Conservation (phyloP, 1,140 invertebrate species). For the Saccostrea cuccullata region DNA sequence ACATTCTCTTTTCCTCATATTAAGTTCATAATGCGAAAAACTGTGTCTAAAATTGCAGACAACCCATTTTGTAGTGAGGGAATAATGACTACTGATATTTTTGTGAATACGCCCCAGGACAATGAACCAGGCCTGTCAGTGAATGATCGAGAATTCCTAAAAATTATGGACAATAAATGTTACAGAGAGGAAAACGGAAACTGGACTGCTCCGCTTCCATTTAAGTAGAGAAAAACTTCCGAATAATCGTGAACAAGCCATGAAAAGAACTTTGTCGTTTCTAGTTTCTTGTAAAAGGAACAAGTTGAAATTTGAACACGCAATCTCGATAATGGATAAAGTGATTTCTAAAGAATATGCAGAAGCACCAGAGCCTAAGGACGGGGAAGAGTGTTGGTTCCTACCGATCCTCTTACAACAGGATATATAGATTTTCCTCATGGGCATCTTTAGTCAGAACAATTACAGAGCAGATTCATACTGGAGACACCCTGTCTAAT, state of each 20-base stretch:
- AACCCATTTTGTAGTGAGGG: too few species aligned
- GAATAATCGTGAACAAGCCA: conserved; percentile 39
- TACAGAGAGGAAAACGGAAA: too few species aligned
- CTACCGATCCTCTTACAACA: conserved; percentile 22
- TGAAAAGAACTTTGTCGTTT: conserved; percentile 19
- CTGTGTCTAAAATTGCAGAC: background rate
- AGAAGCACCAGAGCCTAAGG: too few species aligned
- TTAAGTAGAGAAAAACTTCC: too few species aligned
- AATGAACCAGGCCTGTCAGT: too few species aligned
- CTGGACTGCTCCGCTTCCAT: too few species aligned
- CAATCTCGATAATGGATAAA: conserved; percentile 42
- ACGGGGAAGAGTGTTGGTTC: conserved; percentile 42
- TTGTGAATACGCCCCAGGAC: background rate
- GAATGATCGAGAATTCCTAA: too few species aligned
- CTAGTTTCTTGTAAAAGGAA: background rate
- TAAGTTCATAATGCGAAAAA: too few species aligned
- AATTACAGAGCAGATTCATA: background rate
- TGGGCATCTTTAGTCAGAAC: background rate
- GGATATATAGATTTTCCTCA: background rate
- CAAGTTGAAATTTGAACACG: conserved; percentile 44
- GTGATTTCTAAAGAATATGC: conserved; percentile 46
- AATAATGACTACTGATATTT: background rate
- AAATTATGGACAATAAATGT: too few species aligned
- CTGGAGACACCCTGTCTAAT: background rate
- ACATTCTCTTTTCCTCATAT: too few species aligned